Evolutionary conservation across 2,888 invertebrate genomes (phyloP).

Genomic region (Hypselothyrea guttata): DNA sequence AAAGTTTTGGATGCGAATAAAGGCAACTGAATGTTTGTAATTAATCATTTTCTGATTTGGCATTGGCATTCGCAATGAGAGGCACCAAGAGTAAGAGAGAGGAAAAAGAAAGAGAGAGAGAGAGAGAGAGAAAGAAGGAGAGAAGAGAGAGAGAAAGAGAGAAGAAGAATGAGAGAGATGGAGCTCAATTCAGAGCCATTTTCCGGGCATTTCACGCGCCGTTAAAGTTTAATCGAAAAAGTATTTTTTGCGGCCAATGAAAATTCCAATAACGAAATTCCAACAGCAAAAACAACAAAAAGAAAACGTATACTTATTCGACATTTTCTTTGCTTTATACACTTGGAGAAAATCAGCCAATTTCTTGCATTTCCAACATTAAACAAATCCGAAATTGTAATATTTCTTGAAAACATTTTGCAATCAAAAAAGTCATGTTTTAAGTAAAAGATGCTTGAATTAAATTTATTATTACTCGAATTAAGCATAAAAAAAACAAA

Average conservation of each 20-base stretch:
- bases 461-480: no score
- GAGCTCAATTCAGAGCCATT: background rate
- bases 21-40: constrained; percentile 38
- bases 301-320: constrained; percentile 41
- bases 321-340: constrained; percentile 15
- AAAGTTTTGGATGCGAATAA: no score
- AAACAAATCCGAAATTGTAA: no score
- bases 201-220: constrained; percentile 62
- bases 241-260: constrained; percentile 74
- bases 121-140: background rate
- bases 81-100: background rate
- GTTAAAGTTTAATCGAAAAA: constrained; percentile 76
- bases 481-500: no score
- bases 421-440: no score
- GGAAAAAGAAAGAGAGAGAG: no score
- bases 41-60: constrained; percentile 73
- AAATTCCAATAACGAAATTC: constrained; percentile 71
- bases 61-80: constrained; percentile 23
- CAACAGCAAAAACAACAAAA: constrained; percentile 28
- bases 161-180: background rate
- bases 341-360: no score
- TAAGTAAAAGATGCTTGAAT: no score
- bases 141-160: background rate
- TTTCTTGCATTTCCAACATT: no score
- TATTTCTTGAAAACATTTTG: no score